Percentiles rank a stretch among this genome's conserved stretches.
phyloP scores from a whole-genome alignment of 2,113 vertebrate species.

The Axis porcinus region DNA sequence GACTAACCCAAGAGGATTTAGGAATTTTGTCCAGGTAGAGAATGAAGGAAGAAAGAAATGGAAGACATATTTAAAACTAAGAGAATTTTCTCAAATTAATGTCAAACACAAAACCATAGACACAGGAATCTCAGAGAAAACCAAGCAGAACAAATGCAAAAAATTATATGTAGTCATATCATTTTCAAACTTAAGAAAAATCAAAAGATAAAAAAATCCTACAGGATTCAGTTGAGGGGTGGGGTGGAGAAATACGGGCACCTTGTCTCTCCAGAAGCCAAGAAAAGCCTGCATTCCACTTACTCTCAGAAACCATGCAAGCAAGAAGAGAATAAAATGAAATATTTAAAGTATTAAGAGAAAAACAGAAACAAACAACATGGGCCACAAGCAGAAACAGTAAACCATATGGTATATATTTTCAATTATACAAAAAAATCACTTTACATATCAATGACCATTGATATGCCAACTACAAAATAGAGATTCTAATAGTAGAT shows the following conservation, averaged over 20 bases:
- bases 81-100: not conserved
- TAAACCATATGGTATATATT: not conserved
- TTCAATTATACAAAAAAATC: not conserved
- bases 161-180: not conserved
- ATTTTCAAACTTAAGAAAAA: not conserved
- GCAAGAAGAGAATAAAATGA: not conserved
- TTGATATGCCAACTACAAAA: not conserved
- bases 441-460: not conserved
- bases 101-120: not conserved
- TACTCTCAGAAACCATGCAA: not conserved
- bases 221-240: not conserved
- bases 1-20: not conserved
- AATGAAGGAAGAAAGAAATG: not conserved
- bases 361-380: not conserved
- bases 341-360: not conserved
- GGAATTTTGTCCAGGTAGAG: not conserved
- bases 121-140: not conserved
- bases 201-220: not conserved
- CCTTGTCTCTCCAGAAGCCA: not conserved
- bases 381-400: not conserved
- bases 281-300: not conserved
- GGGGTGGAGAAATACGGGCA: not conserved
- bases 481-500: not conserved
- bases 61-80: not conserved
- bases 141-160: not conserved